phyloP scores from a whole-genome alignment of 1,140 invertebrate genomes.

The Nixonia krombeini region DNA sequence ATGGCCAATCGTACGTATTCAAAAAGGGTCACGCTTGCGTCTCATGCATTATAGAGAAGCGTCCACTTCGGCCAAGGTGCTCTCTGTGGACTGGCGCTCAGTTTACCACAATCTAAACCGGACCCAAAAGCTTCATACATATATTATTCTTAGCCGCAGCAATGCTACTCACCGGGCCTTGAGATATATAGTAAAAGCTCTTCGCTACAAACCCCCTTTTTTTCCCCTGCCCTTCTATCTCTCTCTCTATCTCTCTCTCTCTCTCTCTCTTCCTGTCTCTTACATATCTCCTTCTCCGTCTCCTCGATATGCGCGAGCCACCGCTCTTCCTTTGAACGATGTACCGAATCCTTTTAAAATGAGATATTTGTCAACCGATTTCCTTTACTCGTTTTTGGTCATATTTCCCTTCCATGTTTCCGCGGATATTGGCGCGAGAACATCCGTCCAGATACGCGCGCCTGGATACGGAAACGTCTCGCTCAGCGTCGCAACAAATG shows the following conservation, averaged over 20 bases:
- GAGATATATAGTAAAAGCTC: constrained; percentile 14
- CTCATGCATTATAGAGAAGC: constrained; percentile 57
- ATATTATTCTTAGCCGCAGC: constrained; percentile 42
- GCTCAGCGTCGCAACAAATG: too few species aligned
- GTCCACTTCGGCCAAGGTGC: constrained; percentile 23
- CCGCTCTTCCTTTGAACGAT: constrained; percentile 14
- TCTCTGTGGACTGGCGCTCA: too few species aligned
- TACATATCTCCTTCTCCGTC: too few species aligned
- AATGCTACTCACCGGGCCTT: constrained; percentile 32
- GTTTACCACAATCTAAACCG: too few species aligned
- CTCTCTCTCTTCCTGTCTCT: too few species aligned
- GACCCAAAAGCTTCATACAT: constrained; percentile 33
- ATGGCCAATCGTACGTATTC: constrained; percentile 65
- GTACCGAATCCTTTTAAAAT: constrained; percentile 28
- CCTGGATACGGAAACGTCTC: too few species aligned
- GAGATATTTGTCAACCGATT: constrained; percentile 37
- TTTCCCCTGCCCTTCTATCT: too few species aligned
- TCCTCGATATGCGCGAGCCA: too few species aligned
- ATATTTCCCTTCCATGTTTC: constrained; percentile 14
- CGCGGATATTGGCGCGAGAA: too few species aligned
- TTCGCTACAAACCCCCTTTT: constrained; percentile 17
- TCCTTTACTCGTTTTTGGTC: constrained; percentile 2
- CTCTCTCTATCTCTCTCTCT: too few species aligned
- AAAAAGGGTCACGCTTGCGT: constrained; percentile 57
- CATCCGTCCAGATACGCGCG: too few species aligned